phyloP scores from a whole-genome alignment of 2,888 invertebrate genomes.

The Eulithis prunata region DNA sequence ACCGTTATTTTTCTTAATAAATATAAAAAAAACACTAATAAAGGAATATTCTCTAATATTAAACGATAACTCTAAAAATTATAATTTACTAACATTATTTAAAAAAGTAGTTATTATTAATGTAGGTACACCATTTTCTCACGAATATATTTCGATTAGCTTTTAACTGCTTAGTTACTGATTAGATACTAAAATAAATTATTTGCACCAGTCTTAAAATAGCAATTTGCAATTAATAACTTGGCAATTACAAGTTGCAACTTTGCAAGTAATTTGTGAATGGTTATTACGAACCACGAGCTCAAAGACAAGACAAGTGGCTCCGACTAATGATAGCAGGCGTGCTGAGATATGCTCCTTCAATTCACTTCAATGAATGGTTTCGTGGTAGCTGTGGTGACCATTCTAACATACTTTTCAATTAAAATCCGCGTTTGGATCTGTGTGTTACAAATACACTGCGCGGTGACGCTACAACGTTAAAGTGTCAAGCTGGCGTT shows the following conservation, averaged over 20 bases:
- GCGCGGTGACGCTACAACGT: too few species aligned
- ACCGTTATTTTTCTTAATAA: too few species aligned
- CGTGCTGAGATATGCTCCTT: slow-evolving; percentile 45
- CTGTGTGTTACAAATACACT: too few species aligned
- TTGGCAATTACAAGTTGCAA: slow-evolving; percentile 21
- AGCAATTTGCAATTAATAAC: slow-evolving; percentile 13
- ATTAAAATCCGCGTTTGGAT: neutral
- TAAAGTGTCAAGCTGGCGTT: too few species aligned
- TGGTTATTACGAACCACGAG: slow-evolving; percentile 33
- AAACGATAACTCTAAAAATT: too few species aligned
- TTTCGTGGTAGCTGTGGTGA: slow-evolving; percentile 14
- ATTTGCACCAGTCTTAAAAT: neutral
- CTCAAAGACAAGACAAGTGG: slow-evolving; percentile 38
- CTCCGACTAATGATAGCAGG: slow-evolving; percentile 43
- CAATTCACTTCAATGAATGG: slow-evolving; percentile 39
- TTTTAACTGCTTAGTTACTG: too few species aligned
- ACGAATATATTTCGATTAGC: too few species aligned
- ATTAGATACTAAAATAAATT: neutral
- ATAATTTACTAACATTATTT: too few species aligned
- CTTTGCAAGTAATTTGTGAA: slow-evolving; percentile 25
- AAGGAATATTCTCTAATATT: too few species aligned
- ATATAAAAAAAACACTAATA: too few species aligned
- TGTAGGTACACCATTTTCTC: too few species aligned
- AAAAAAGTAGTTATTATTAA: too few species aligned
- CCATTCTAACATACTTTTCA: slow-evolving; percentile 26